A percentile compares a stretch with the other conserved stretches of the same genome.
These are phyloP conservation scores for Chaetops frenatus DNA, from an alignment of 2,113 vertebrate species.

Conservation along the genomic window DNA sequence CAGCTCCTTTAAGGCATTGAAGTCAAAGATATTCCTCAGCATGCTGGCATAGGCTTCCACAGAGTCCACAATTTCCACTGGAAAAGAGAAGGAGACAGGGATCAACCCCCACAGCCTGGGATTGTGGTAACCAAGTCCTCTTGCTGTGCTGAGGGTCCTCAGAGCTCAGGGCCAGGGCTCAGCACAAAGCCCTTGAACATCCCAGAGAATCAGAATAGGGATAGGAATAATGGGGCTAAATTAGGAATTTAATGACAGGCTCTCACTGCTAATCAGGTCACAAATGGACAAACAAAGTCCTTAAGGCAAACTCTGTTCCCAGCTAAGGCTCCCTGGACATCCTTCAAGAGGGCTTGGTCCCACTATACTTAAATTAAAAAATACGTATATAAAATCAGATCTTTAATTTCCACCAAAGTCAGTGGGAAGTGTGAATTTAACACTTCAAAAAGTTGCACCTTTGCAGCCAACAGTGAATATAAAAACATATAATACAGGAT, in stretches of 20 bases:
- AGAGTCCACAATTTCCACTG: conserved; percentile 97
- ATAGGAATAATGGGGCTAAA: not conserved
- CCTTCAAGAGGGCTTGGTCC: not conserved
- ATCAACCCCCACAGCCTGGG: not conserved
- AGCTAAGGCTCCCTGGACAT: not conserved
- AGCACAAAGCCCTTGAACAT: not conserved
- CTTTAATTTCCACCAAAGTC: not conserved
- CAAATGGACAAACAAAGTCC: not conserved
- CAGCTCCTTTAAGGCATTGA: conserved; percentile 87
- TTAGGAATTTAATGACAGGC: not conserved
- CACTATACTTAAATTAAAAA: not conserved
- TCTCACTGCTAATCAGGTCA: not conserved
- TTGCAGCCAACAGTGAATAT: not conserved
- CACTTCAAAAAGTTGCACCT: not conserved
- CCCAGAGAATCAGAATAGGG: not conserved
- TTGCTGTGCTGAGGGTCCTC: not conserved
- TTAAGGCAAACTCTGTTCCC: not conserved
- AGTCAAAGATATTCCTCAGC: conserved; percentile 94
- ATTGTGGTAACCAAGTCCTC: rapidly evolving
- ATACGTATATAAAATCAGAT: not conserved
- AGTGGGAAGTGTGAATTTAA: not conserved
- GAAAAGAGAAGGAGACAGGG: not conserved
- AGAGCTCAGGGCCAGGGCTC: not conserved
- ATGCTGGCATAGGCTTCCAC: conserved; percentile 92
- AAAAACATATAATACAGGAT: not conserved